Evolutionary conservation across 2,888 invertebrate genomes (phyloP), one percentile per base, ranked within the genome.

Genomic region (Nesidiocoris tenuis): DNA sequence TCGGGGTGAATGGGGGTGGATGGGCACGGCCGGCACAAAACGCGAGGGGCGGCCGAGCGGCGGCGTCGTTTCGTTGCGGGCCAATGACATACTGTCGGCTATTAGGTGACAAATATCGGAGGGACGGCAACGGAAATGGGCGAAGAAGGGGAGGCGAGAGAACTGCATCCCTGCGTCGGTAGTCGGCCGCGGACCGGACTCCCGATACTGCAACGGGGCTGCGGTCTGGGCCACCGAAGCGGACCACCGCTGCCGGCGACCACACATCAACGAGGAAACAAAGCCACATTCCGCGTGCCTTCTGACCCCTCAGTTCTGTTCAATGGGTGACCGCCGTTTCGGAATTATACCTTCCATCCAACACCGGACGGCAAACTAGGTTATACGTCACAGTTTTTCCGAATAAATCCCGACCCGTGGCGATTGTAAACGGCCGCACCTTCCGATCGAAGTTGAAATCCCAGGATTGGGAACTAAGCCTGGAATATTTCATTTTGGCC

Each of bases 41-140:
- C n/a, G n/a, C n/a, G n/a, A n/a, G n/a, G n/a, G n/a, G 54, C 12
- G 54, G 54, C 54, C 7, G 12, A 54, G 59, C n/a, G n/a, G 59
- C 59, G 59, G 59, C 59, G 19, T 54, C 67, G 21, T 67, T 67
- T 56, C 56, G 67, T 67, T 67, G 67, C 67, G 67, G 67, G 21
- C 55, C 54, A 67, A 67, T 67, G 67, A 67, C 67, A 67, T 67
- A 67, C 55, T 67, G 67, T 39, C 56, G 67, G 67, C 55, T 67
- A 67, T 67, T 67, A 67, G 67, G 67, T 67, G 67, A 67, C 67
- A 67, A 67, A 67, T 67, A 67, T 67, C 67, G 67, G 54, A 54
- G n/a, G 55, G 67, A 18, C 55, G 55, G 12, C 0, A n/a, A 24
- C 22, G 21, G 1, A 1, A n/a, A 23, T 16, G 1, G 21, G 67